A percentile compares a stretch with the other conserved stretches of the same genome.
Conservation (phyloP, 2,797 vertebrate species). For the Scolopax bukidnonensis region DNA sequence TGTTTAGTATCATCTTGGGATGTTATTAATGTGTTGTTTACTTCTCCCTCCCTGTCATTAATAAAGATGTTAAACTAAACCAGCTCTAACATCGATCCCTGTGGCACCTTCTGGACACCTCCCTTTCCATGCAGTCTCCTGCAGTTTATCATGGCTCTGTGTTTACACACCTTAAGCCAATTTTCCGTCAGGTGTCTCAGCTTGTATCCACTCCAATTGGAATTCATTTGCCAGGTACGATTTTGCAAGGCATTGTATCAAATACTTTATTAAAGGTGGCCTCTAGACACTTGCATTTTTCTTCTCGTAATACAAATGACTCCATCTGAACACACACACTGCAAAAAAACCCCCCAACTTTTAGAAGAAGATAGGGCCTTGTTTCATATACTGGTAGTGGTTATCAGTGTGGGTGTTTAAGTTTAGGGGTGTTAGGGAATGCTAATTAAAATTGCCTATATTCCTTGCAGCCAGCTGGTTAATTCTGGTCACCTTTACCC, state of each 20-base stretch:
- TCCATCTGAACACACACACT: background rate
- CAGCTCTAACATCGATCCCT: constrained; percentile 38
- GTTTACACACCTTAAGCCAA: constrained; percentile 46
- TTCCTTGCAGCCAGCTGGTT: background rate
- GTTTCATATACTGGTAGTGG: fast-evolving
- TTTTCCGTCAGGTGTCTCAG: constrained; percentile 9
- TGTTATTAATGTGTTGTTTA: constrained; percentile 71
- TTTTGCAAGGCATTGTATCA: constrained; percentile 40
- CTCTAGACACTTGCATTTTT: constrained; percentile 37
- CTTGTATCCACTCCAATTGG: constrained; percentile 8
- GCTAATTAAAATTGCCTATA: background rate
- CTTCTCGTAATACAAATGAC: constrained; percentile 9
- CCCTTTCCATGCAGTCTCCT: background rate
- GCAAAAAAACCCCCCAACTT: background rate
- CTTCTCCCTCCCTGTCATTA: constrained; percentile 46
- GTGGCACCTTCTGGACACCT: constrained; percentile 23
- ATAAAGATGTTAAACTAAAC: constrained; percentile 66
- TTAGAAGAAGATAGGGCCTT: background rate
- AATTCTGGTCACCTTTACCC: background rate
- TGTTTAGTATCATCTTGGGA: background rate
- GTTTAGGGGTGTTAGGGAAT: background rate
- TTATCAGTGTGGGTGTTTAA: background rate
- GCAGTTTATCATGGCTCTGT: constrained; percentile 53
- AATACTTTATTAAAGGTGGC: constrained; percentile 43
- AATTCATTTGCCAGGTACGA: constrained; percentile 43